Base-by-base conservation (phyloP, 1,140 invertebrate genomes). In the Tetramorium parvispinum region DNA sequence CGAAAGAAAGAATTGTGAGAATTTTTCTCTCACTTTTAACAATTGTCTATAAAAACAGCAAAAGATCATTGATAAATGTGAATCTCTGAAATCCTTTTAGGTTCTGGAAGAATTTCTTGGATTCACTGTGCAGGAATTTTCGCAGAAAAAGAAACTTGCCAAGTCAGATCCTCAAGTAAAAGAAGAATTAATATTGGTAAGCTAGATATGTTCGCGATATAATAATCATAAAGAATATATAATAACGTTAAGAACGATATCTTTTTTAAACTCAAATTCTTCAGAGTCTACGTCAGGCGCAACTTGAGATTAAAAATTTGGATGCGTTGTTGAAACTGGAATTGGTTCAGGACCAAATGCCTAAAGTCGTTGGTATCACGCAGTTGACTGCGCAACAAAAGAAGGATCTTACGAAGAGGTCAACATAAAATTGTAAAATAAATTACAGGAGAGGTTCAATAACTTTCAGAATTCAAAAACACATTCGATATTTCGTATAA, bases 281-380 rank as follows among this genome's bases (percentile, higher is more conserved):
- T 43, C 63, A 95, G 94, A 85, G 82, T 76, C 86, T 94, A 18
- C 76, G 77, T 18, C 87, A 81, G 53, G 93, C 93, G 16, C 93
- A 95, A 75, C 53, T 87, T 43, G 90, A 85, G 59, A 78, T 95
- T 16, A 82, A 75, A 70, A 57, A 88, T 55, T 46, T 95, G 46
- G 90, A 95, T 86, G 92, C 86, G n/a, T 85, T 95, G 0, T 82
- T 94, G 53, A 90, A 94, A 88, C 57, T 95, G n/a, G 91, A 94
- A 87, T 89, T 94, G 5, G 63, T 40, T 18, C 76, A 75, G 21
- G 70, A 85, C 57, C 78, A 91, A 61, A 93, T 92, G 53, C 71
- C 93, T 7, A 32, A 77, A 27, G 86, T 95, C 10, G 71, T 92
- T 16, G 91, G 91, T 83, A 93, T 92, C 1, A 76, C 24, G 4